Conservation (phyloP, 1,140 invertebrate genomes). For the Babylonia areolata region DNA sequence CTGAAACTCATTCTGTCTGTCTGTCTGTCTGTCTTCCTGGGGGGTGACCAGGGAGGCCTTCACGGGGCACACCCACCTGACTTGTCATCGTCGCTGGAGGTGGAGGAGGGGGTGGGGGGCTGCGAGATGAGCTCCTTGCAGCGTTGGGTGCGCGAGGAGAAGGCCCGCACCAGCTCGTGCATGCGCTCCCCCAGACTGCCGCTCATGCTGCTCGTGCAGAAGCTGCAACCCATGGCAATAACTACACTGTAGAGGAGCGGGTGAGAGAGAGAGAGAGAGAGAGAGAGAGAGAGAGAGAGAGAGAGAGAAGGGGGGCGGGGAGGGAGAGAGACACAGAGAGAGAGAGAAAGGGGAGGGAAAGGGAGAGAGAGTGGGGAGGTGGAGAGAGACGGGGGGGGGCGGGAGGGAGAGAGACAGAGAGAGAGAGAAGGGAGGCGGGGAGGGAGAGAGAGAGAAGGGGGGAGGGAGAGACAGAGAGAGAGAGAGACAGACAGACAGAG, state of each 20-base stretch:
- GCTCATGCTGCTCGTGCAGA: slow-evolving; percentile 69
- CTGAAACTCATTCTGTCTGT: not conserved
- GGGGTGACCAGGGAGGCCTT: not conserved
- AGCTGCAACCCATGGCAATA: slow-evolving; percentile 38
- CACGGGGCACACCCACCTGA: slow-evolving; percentile 59
- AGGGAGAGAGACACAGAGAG: not conserved
- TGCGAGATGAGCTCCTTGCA: slow-evolving; percentile 70
- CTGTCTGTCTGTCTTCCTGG: not conserved
- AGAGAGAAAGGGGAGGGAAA: no score
- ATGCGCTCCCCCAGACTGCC: slow-evolving; percentile 70
- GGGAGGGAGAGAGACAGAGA: no score
- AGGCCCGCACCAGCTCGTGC: slow-evolving; percentile 67
- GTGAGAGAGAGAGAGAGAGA: no score
- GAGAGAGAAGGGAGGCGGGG: no score
- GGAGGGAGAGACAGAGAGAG: no score
- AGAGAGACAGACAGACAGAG: no score
- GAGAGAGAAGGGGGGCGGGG: no score
- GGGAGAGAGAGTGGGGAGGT: no score
- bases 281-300: no score
- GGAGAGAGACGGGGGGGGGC: no score
- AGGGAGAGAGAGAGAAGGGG: no score
- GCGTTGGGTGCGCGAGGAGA: slow-evolving; percentile 70
- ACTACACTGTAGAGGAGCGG: not conserved
- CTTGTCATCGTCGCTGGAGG: slow-evolving; percentile 56
- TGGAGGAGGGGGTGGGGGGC: slow-evolving; percentile 68